Conservation (phyloP, 2,113 vertebrate genomes). For the Dromiciops gliroides region DNA sequence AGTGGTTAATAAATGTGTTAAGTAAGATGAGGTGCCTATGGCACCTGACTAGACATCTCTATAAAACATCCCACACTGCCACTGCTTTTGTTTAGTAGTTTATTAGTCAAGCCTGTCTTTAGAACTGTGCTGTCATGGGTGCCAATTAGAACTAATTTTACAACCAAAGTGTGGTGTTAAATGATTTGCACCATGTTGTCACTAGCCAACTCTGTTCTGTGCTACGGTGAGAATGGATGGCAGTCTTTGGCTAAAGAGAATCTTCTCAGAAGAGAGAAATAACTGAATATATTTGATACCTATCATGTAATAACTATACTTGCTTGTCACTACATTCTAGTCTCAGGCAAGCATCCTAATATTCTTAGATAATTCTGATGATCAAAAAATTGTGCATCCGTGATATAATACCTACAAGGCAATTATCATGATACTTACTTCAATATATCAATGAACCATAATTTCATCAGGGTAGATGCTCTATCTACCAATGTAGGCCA, state of each 20-base stretch:
- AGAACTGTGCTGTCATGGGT: not conserved
- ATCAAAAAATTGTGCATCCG: not conserved
- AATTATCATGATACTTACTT: not conserved
- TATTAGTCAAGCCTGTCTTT: not conserved
- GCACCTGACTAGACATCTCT: not conserved
- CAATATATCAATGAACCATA: not conserved
- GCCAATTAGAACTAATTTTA: slow-evolving; percentile 40
- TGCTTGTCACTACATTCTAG: not conserved
- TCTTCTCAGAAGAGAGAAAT: not conserved
- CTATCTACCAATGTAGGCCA: not conserved
- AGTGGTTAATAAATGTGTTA: slow-evolving; percentile 18
- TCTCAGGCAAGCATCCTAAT: not conserved
- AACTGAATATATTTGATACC: not conserved
- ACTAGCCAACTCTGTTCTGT: not conserved
- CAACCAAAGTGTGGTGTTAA: slow-evolving; percentile 38
- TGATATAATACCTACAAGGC: not conserved
- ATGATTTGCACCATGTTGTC: slow-evolving; percentile 18
- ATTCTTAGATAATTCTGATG: slow-evolving; percentile 34
- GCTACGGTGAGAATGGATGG: not conserved
- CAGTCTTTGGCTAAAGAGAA: not conserved
- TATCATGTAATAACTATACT: slow-evolving; percentile 17
- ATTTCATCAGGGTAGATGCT: not conserved
- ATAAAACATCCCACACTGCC: slow-evolving; percentile 18
- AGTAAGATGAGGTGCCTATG: not conserved
- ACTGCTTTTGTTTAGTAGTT: not conserved